Percentiles rank a stretch among this genome's conserved stretches.
Evolutionary conservation across 2,888 invertebrate species (phyloP).

Genomic region (Buathra laborator): DNA sequence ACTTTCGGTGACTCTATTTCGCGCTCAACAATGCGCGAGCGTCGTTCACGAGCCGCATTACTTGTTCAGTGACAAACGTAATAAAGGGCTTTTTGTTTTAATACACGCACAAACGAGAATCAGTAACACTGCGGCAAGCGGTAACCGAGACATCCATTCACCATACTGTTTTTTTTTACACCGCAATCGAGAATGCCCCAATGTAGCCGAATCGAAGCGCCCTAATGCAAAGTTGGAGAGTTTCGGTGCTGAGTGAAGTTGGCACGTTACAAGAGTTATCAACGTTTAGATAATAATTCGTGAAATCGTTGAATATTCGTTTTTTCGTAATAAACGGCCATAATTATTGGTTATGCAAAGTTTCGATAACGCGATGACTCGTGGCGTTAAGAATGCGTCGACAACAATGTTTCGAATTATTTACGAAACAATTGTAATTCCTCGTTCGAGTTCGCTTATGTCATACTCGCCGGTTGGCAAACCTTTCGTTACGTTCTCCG

Average conservation of each 20-base stretch:
- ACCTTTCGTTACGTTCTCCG: not conserved
- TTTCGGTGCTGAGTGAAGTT: conserved; percentile 9
- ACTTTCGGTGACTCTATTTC: not conserved
- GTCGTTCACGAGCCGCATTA: conserved; percentile 31
- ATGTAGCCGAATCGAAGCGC: conserved; percentile 32
- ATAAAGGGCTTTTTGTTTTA: not conserved
- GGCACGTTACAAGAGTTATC: not conserved
- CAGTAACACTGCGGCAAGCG: conserved; percentile 18
- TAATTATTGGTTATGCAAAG: not conserved
- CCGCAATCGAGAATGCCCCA: not conserved
- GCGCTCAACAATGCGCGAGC: conserved; percentile 44
- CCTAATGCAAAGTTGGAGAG: not conserved
- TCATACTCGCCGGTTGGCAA: not conserved
- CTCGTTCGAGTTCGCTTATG: not conserved
- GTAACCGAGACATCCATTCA: conserved; percentile 35
- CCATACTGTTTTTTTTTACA: conserved; percentile 48
- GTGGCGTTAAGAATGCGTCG: not conserved
- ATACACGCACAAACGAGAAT: not conserved
- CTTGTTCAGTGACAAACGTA: conserved; percentile 5
- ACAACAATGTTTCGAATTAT: not conserved
- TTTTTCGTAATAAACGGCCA: not conserved
- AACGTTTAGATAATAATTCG: not conserved
- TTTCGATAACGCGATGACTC: not conserved
- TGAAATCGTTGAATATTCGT: not conserved
- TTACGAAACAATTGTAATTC: not conserved